phyloP scores from a whole-genome alignment of 1,140 invertebrate species.

The Panagrolaimus sp. region DNA sequence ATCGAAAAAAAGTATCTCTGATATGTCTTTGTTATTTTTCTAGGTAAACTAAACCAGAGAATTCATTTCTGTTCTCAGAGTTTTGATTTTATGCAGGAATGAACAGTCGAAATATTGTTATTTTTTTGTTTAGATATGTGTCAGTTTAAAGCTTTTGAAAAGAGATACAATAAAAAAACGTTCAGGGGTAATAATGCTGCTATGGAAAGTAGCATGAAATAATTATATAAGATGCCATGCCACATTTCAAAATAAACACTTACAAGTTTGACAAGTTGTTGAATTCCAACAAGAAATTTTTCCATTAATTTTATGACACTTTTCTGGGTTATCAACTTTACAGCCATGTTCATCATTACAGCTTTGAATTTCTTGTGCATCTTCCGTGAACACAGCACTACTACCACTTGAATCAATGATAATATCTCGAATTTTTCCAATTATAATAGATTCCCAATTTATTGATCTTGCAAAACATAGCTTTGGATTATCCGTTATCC shows the following conservation, averaged over 20 bases:
- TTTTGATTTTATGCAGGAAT: too few species aligned
- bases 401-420: conserved; percentile 37
- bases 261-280: conserved; percentile 61
- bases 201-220: too few species aligned
- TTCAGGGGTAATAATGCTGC: too few species aligned
- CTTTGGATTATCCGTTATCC: conserved; percentile 77
- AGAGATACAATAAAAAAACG: too few species aligned
- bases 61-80: too few species aligned
- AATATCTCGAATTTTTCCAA: conserved; percentile 44
- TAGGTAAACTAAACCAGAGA: too few species aligned
- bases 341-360: conserved; percentile 58
- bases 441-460: conserved; percentile 68
- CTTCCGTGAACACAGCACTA: conserved; percentile 63
- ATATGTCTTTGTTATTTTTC: too few species aligned
- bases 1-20: too few species aligned
- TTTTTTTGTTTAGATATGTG: too few species aligned
- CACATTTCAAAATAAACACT: conserved; percentile 14
- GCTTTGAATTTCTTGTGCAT: conserved; percentile 4
- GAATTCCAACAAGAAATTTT: conserved; percentile 69
- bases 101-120: too few species aligned
- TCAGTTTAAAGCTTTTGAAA: too few species aligned
- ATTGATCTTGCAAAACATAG: conserved; percentile 85
- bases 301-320: conserved; percentile 51
- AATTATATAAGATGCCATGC: too few species aligned
- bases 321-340: conserved; percentile 49